Base-by-base conservation (phyloP, 1,140 invertebrate genomes). In the Drosophila parvula region DNA sequence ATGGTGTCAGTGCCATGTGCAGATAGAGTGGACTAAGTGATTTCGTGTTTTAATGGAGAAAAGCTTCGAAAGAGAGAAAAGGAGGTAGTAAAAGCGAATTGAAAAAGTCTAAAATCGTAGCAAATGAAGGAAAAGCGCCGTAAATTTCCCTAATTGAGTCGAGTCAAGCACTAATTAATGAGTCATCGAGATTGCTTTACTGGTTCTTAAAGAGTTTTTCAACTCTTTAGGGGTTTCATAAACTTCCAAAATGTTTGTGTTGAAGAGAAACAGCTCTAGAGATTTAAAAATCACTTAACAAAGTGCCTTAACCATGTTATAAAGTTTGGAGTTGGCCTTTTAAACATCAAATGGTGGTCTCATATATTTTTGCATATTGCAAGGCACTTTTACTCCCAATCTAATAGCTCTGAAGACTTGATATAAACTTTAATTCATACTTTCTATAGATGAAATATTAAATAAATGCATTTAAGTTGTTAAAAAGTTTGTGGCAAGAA, bases 1-100 rank as follows among this genome's bases (percentile, higher is more conserved):
- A 7, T 45, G 51, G 16, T 70, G 18, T 70, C 22, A 57, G 68
- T 69, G 68, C 68, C 68, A 69, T 71, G 69, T 71, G 69, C 44
- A 71, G 44, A 55, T 12, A 9, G 34, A 55, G 18, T 53, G 50
- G 12, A 58, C 12, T 41, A 14, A 11, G 64, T 71, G 65, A 70
- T 47, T 53, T 38, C 1, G 18, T 38, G 51, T 55, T 27, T n/a
- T 22, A 55, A 55, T 30, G 65, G 50, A 47, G 22, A 30, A 70
- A 12, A 70, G 51, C 22, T 36, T 68, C 12, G 28, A 43, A n/a
- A 41, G 47, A 36, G 8, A 27, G 34, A 6, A 36, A 67, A 10
- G 47, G 36, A 30, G 50, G 40, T 36, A 47, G 30, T n/a, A 32
- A 44, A 40, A 73, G 16, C 32, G 47, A 73, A 44, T 50, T 7